Conservation (phyloP, 2,113 vertebrate species). For the Bagarius yarrelli region DNA sequence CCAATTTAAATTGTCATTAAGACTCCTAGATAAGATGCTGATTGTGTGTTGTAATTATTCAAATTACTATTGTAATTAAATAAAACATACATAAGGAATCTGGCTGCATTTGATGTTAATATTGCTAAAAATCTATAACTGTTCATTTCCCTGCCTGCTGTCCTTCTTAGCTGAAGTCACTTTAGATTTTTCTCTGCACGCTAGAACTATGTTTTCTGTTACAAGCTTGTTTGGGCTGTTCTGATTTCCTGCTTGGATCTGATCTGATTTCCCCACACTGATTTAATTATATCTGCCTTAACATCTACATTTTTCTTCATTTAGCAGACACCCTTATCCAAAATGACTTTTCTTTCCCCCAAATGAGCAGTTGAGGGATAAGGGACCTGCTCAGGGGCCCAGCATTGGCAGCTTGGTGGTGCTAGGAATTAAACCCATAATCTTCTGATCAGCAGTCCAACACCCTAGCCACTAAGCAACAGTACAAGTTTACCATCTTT, state of each 20-base stretch:
- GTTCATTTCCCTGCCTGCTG: neutral
- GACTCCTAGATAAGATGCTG: neutral
- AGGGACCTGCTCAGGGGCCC: too few species aligned
- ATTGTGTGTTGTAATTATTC: neutral
- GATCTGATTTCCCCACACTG: too few species aligned
- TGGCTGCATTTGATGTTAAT: neutral
- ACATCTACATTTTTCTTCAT: too few species aligned
- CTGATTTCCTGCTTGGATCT: neutral
- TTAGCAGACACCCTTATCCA: too few species aligned
- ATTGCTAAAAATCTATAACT: neutral
- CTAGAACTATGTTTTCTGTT: neutral
- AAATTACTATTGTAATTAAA: neutral
- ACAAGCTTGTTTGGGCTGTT: neutral
- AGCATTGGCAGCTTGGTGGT: too few species aligned
- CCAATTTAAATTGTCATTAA: neutral
- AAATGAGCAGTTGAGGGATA: too few species aligned
- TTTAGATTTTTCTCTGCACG: slow-evolving; percentile 23
- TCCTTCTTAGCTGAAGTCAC: slow-evolving; percentile 16
- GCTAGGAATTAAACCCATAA: too few species aligned
- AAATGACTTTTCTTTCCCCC: too few species aligned
- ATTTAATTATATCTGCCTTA: too few species aligned
- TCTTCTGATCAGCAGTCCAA: too few species aligned
- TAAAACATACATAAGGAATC: neutral
- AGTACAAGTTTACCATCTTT: too few species aligned
- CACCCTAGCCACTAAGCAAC: too few species aligned